Conservation (phyloP, 2,113 vertebrate species). For the Meleagris gallopavo region DNA sequence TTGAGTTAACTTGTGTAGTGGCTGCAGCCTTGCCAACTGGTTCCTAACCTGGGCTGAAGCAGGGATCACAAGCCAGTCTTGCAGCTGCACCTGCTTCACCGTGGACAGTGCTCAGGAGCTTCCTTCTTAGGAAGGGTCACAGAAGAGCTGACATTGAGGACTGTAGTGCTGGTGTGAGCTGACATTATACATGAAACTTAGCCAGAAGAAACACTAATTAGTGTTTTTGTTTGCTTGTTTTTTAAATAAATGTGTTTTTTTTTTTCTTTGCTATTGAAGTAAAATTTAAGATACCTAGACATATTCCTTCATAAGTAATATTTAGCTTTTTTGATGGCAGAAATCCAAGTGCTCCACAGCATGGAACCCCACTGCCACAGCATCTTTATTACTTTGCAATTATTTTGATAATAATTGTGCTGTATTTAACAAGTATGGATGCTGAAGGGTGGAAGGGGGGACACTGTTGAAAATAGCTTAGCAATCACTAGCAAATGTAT, state of each 20-base stretch:
- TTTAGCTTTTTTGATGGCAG: background rate
- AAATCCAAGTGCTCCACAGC: background rate
- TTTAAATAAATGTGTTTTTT: background rate
- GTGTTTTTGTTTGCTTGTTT: background rate
- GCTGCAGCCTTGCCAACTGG: background rate
- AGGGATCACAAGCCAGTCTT: background rate
- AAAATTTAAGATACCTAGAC: background rate
- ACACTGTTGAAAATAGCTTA: background rate
- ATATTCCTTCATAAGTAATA: background rate
- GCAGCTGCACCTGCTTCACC: background rate
- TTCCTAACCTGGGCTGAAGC: background rate
- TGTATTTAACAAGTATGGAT: background rate
- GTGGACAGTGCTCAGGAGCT: background rate
- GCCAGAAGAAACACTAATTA: background rate
- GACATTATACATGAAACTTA: background rate
- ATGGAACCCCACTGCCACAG: background rate
- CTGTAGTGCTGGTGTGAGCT: fast-evolving
- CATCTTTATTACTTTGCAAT: background rate
- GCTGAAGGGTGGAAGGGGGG: background rate
- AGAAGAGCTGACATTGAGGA: background rate
- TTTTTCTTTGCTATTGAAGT: background rate
- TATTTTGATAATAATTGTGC: background rate
- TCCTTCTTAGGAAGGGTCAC: background rate
- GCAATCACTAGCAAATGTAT: background rate
- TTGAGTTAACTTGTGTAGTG: background rate